Percentiles rank a stretch among this genome's conserved stretches.
These are phyloP conservation scores for Oxyscelio sp. DNA, from an alignment of 2,888 invertebrate genomes.

Conservation along the genomic window DNA sequence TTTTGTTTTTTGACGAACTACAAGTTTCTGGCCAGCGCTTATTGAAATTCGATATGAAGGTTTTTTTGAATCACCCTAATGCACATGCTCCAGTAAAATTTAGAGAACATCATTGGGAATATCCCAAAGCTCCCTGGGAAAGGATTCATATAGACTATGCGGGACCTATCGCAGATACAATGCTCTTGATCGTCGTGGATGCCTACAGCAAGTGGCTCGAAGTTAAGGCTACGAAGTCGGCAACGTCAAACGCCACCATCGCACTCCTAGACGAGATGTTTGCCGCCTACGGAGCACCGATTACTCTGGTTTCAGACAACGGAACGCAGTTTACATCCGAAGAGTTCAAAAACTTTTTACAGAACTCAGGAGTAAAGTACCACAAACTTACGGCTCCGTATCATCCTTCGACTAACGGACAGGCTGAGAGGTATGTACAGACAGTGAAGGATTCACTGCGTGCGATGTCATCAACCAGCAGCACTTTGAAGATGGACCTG, in stretches of 20 bases:
- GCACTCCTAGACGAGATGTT: conserved; percentile 48
- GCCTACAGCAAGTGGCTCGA: no score
- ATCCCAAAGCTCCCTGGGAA: no score
- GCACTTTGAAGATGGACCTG: conserved; percentile 6
- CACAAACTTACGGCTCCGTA: conserved; percentile 53
- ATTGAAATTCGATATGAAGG: no score
- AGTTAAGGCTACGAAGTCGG: conserved; percentile 38
- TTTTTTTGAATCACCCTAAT: no score
- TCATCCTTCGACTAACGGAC: conserved; percentile 57
- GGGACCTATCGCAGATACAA: conserved; percentile 34
- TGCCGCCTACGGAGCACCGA: conserved; percentile 48
- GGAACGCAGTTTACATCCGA: conserved; percentile 60
- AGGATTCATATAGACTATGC: no score
- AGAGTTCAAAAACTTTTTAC: conserved; percentile 52
- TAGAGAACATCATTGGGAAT: no score
- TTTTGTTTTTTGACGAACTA: no score
- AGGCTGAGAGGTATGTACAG: conserved; percentile 51
- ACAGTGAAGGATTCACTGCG: conserved; percentile 31
- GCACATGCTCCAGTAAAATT: conserved; percentile 38
- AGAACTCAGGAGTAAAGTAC: conserved; percentile 17
- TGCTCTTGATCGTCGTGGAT: conserved; percentile 41
- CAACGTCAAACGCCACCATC: conserved; percentile 18
- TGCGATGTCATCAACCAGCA: conserved; percentile 13
- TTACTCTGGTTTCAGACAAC: conserved; percentile 62
- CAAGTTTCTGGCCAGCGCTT: no score